These are phyloP conservation scores for Serranus cabrilla DNA, from an alignment of 2,797 vertebrate genomes.

Conservation along the genomic window DNA sequence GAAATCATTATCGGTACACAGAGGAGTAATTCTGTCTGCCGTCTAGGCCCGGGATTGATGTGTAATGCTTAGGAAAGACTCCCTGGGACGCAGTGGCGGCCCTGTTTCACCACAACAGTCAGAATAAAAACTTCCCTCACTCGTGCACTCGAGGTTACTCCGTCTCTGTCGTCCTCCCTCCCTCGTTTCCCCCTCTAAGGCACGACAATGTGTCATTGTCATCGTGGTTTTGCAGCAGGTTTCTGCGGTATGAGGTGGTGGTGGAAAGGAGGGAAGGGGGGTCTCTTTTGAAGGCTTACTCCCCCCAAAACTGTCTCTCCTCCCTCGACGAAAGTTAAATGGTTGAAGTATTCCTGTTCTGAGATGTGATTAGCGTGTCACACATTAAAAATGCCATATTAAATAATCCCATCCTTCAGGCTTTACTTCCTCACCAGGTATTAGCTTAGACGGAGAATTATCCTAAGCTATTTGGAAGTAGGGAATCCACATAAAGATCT, in stretches of 20 bases:
- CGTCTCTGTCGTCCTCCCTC: constrained; percentile 43
- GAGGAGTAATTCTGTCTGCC: constrained; percentile 64
- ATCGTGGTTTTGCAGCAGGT: constrained; percentile 71
- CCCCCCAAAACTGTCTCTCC: constrained; percentile 72
- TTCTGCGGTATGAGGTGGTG: constrained; percentile 68
- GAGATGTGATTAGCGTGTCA: constrained; percentile 96
- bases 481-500: constrained; percentile 96
- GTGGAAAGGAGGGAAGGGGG: constrained; percentile 35
- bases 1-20: constrained; percentile 61
- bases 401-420: constrained; percentile 99
- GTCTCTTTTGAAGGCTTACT: constrained; percentile 74
- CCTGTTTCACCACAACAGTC: constrained; percentile 55
- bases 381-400: constrained; percentile 97
- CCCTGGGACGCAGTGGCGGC: constrained; percentile 51
- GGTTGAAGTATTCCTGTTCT: constrained; percentile 92
- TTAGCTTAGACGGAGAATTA: constrained; percentile 97
- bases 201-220: constrained; percentile 84
- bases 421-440: constrained; percentile 99
- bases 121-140: constrained; percentile 64
- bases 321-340: constrained; percentile 84
- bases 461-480: constrained; percentile 94
- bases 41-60: constrained; percentile 69
- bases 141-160: constrained; percentile 60
- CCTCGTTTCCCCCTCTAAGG: constrained; percentile 40
- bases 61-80: constrained; percentile 65